phyloP scores from a whole-genome alignment of 2,888 invertebrate species.

The Phalera bucephala region DNA sequence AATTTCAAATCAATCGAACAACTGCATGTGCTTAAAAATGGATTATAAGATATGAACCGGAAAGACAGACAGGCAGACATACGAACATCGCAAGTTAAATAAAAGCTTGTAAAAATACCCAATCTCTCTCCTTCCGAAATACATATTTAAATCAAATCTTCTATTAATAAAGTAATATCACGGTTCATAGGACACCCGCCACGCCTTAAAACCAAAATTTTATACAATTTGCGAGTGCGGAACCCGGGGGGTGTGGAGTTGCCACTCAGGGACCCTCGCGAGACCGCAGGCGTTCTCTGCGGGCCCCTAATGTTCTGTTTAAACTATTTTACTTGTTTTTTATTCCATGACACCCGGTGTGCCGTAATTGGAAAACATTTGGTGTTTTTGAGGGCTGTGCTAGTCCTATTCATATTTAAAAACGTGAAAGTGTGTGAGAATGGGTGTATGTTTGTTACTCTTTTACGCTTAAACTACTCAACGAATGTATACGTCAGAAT shows the following conservation, averaged over 20 bases:
- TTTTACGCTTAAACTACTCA: too few species aligned
- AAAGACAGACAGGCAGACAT: too few species aligned
- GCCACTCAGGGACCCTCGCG: constrained; percentile 32
- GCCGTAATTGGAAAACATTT: constrained; percentile 32
- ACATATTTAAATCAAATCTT: constrained; percentile 24
- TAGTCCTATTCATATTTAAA: too few species aligned
- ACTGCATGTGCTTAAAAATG: too few species aligned
- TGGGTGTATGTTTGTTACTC: too few species aligned
- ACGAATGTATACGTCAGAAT: too few species aligned
- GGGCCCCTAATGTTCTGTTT: constrained; percentile 48
- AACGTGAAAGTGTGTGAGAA: too few species aligned
- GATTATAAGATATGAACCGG: too few species aligned
- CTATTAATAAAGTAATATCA: constrained; percentile 27
- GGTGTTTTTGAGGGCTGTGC: constrained; percentile 9
- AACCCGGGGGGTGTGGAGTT: constrained; percentile 55
- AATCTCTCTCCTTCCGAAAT: neutral
- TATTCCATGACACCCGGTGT: constrained; percentile 38
- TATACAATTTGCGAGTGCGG: constrained; percentile 29
- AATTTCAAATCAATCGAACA: too few species aligned
- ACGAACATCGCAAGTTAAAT: too few species aligned
- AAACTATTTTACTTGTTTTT: constrained; percentile 34
- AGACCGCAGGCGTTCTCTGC: constrained; percentile 73
- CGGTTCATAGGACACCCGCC: constrained; percentile 30
- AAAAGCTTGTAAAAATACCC: too few species aligned
- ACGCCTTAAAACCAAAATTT: constrained; percentile 40